Conservation (phyloP, 2,888 invertebrate species). For the Vannuccia rotundouncinata region DNA sequence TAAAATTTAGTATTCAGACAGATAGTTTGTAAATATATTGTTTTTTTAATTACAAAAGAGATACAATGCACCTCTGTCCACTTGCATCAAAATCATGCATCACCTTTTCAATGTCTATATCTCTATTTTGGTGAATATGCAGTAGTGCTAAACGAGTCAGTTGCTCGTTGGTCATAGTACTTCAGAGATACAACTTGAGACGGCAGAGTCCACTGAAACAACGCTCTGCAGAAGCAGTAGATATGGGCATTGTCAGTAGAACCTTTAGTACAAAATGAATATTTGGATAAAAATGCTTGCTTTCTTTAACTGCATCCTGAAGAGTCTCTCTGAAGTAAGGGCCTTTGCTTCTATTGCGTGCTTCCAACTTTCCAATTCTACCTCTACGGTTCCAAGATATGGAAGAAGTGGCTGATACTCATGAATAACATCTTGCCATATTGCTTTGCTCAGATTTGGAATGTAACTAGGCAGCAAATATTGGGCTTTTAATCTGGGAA, state of each 20-base stretch:
- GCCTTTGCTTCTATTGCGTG: not conserved
- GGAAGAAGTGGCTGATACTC: not conserved
- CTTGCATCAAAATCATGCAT: slow-evolving; percentile 26
- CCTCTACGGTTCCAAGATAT: not conserved
- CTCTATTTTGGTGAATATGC: slow-evolving; percentile 26
- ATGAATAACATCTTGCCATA: not conserved
- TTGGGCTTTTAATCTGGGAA: slow-evolving; percentile 9
- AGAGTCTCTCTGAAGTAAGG: not conserved
- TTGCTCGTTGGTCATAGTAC: not conserved
- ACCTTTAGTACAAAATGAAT: not conserved
- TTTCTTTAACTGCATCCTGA: not conserved
- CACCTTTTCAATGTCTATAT: slow-evolving; percentile 26
- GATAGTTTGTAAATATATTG: slow-evolving; percentile 26
- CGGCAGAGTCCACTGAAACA: not conserved
- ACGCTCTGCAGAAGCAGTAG: not conserved
- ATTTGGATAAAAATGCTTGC: not conserved
- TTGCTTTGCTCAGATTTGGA: not conserved
- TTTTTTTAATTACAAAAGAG: slow-evolving; percentile 26
- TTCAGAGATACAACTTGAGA: not conserved
- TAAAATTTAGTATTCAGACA: slow-evolving; percentile 26
- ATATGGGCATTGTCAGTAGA: not conserved
- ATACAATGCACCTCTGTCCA: slow-evolving; percentile 16
- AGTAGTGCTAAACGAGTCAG: slow-evolving; percentile 1
- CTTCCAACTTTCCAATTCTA: not conserved
- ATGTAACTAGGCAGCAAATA: not conserved